Conservation (phyloP, 37 sponge, comb jelly and placozoan species). For the Bolinopsis microptera region DNA sequence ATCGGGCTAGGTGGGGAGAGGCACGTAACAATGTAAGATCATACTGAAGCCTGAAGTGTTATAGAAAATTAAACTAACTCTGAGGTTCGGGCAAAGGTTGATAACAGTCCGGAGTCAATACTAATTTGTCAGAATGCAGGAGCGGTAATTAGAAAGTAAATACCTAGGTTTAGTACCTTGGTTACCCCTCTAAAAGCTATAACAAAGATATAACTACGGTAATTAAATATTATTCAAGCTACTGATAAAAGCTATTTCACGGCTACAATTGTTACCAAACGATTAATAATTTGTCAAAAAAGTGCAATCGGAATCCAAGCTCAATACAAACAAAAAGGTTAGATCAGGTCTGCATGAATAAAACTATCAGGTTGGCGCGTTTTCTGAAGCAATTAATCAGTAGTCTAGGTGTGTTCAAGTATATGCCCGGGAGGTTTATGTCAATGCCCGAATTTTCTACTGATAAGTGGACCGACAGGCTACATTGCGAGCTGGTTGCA, state of each 20-base stretch:
- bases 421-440: too few species aligned
- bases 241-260: neutral
- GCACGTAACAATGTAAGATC: neutral
- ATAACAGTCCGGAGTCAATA: neutral
- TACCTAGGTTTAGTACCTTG: neutral
- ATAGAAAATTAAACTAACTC: neutral
- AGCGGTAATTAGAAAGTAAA: conserved; percentile 34
- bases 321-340: neutral
- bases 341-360: neutral
- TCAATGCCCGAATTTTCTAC: neutral
- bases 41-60: neutral
- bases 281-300: neutral
- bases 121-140: neutral
- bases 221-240: neutral
- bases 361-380: neutral
- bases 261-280: neutral
- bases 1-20: neutral
- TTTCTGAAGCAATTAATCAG: neutral
- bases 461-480: neutral
- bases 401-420: neutral
- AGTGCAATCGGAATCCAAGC: neutral
- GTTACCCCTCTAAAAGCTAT: conserved; percentile 16
- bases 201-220: neutral
- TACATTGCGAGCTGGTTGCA: neutral
- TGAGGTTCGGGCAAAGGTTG: neutral